These are phyloP conservation scores for Ypsolopha scabrella DNA, from an alignment of 2,888 invertebrate species.

Conservation along the genomic window DNA sequence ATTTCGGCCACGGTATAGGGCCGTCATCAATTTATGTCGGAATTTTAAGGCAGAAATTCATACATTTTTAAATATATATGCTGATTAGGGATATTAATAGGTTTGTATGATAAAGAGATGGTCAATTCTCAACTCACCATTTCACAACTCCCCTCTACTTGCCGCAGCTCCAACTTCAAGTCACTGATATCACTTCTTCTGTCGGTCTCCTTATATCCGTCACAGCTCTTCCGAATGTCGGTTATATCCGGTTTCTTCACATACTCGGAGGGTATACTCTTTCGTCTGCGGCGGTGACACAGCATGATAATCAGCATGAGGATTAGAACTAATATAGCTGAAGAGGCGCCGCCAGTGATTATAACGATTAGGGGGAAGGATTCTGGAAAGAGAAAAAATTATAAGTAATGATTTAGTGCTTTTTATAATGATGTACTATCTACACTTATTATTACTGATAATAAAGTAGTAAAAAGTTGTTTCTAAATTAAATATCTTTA, in stretches of 20 bases:
- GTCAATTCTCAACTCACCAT: slow-evolving; percentile 56
- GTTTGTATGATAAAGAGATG: no score
- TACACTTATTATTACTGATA: no score
- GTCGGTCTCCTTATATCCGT: slow-evolving; percentile 79
- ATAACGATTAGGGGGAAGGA: slow-evolving; percentile 82
- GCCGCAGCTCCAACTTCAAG: slow-evolving; percentile 88
- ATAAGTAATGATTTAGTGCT: no score
- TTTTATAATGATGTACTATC: no score
- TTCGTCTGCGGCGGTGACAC: slow-evolving; percentile 74
- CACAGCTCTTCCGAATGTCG: slow-evolving; percentile 38
- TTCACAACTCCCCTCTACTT: slow-evolving; percentile 83
- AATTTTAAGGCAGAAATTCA: no score
- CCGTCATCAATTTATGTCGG: no score
- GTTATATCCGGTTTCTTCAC: slow-evolving; percentile 71
- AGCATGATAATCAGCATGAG: slow-evolving; percentile 82
- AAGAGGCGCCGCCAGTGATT: slow-evolving; percentile 79
- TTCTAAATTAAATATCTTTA: no score
- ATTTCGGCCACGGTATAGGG: no score
- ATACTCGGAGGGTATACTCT: slow-evolving; percentile 24
- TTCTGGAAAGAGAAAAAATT: no score
- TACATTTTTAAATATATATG: no score
- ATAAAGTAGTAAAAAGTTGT: no score
- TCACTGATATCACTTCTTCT: slow-evolving; percentile 92
- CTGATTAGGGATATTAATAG: no score
- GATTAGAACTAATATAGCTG: slow-evolving; percentile 83